Conservation (phyloP, 2,888 invertebrate genomes). For the Dicyrtomina minuta region DNA sequence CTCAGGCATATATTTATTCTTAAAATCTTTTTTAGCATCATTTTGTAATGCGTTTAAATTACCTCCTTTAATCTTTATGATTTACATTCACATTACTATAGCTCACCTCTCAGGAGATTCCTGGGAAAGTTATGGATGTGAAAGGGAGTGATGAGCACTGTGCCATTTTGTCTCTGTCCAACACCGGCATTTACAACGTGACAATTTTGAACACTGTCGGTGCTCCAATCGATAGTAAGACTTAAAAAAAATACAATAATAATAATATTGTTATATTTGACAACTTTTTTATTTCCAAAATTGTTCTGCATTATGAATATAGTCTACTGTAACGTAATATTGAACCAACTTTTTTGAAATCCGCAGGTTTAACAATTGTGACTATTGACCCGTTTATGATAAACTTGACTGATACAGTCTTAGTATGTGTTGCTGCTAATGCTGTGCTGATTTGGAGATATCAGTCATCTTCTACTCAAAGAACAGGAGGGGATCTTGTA, state of each 20-base stretch:
- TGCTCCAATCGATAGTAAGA: conserved; percentile 76
- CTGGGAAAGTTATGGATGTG: conserved; percentile 49
- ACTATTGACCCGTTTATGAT: conserved; percentile 46
- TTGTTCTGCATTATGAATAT: no score
- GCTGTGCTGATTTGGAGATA: conserved; percentile 45
- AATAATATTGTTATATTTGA: not conserved
- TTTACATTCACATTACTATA: conserved; percentile 15
- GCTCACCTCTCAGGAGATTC: conserved; percentile 51
- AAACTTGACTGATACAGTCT: conserved; percentile 37
- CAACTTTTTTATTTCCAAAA: no score
- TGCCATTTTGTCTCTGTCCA: conserved; percentile 47
- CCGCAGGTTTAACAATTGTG: conserved; percentile 26
- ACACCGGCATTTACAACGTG: conserved; percentile 64
- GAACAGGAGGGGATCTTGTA: conserved; percentile 38
- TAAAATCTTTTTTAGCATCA: not conserved
- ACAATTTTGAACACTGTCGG: conserved; percentile 80
- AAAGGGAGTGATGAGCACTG: conserved; percentile 52
- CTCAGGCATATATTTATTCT: not conserved
- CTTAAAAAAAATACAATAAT: no score
- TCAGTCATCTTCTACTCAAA: conserved; percentile 43
- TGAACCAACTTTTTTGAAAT: no score
- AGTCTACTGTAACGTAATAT: no score
- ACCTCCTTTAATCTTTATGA: not conserved
- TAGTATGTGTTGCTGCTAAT: conserved; percentile 41
- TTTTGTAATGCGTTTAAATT: conserved; percentile 2